Evolutionary conservation across 1,140 invertebrate genomes (phyloP).

Genomic region (Sinonovacula constricta): DNA sequence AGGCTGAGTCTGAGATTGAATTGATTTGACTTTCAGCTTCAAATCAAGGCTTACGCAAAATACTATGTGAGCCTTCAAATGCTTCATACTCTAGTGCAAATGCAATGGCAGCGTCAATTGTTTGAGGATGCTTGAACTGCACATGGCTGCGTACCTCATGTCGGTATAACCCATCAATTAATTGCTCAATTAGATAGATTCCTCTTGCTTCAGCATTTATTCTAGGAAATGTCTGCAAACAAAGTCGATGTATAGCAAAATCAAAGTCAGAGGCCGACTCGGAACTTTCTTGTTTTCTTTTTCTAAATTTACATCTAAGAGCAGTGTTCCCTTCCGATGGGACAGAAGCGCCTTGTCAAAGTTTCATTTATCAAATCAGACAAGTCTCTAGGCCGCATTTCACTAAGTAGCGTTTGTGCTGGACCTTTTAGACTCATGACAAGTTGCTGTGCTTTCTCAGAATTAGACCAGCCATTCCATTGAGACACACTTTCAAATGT

Average conservation of each 20-base stretch:
- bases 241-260: not conserved
- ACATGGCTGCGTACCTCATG: slow-evolving; percentile 8
- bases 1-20: not conserved
- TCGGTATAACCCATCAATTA: not conserved
- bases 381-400: too few species aligned
- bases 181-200: too few species aligned
- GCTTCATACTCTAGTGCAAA: slow-evolving; percentile 1
- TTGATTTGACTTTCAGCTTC: slow-evolving; percentile 7
- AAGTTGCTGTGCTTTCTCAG: slow-evolving; percentile 52
- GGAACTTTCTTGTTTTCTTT: slow-evolving; percentile 12
- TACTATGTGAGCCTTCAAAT: slow-evolving; percentile 4
- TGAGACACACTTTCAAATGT: slow-evolving; percentile 53
- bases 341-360: slow-evolving; percentile 35
- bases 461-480: slow-evolving; percentile 45
- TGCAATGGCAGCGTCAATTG: not conserved
- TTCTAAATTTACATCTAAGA: slow-evolving; percentile 48
- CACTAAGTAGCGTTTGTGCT: slow-evolving; percentile 49
- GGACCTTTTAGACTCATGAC: too few species aligned
- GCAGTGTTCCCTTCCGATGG: slow-evolving; percentile 33
- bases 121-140: not conserved
- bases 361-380: slow-evolving; percentile 28
- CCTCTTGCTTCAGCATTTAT: not conserved
- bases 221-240: not conserved
- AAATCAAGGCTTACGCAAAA: slow-evolving; percentile 6
- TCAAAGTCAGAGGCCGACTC: slow-evolving; percentile 33